A percentile compares a stretch with the other conserved stretches of the same genome.
Conservation (phyloP, 35 echinoderm and acorn worm genomes). For the Apostichopus japonicus region DNA sequence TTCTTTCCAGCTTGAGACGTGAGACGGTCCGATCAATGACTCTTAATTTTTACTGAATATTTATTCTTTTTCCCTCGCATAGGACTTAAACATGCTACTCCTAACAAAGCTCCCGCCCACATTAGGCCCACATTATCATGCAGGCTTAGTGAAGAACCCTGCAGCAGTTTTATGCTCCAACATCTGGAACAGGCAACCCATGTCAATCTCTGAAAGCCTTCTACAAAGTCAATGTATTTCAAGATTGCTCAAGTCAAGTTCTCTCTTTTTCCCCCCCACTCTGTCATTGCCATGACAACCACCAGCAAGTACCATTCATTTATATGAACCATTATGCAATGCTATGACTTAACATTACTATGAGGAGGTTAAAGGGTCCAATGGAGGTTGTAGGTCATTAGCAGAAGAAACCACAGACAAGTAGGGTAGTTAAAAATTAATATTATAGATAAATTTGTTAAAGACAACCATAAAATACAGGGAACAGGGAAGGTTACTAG, state of each 20-base stretch:
- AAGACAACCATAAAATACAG: background rate
- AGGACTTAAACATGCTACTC: too few species aligned
- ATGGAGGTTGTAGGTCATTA: background rate
- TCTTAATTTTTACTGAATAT: too few species aligned
- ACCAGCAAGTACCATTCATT: background rate
- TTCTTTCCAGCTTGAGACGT: too few species aligned
- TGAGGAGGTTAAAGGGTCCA: background rate
- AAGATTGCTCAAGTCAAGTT: too few species aligned
- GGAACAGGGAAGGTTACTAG: too few species aligned
- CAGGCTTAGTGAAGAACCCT: too few species aligned
- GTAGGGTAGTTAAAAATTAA: background rate
- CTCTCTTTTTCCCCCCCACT: background rate
- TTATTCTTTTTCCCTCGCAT: too few species aligned
- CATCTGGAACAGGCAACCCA: background rate
- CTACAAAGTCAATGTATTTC: too few species aligned
- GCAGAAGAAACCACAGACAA: background rate
- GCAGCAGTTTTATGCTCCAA: background rate
- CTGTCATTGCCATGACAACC: background rate
- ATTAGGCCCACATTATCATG: too few species aligned
- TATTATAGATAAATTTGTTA: background rate
- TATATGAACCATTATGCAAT: background rate
- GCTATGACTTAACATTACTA: background rate
- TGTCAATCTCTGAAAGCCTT: background rate
- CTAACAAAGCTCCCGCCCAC: too few species aligned
- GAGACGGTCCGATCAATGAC: too few species aligned